Evolutionary conservation across 2,797 vertebrate genomes (phyloP).

Genomic region (Melanotaenia parkinsoni): DNA sequence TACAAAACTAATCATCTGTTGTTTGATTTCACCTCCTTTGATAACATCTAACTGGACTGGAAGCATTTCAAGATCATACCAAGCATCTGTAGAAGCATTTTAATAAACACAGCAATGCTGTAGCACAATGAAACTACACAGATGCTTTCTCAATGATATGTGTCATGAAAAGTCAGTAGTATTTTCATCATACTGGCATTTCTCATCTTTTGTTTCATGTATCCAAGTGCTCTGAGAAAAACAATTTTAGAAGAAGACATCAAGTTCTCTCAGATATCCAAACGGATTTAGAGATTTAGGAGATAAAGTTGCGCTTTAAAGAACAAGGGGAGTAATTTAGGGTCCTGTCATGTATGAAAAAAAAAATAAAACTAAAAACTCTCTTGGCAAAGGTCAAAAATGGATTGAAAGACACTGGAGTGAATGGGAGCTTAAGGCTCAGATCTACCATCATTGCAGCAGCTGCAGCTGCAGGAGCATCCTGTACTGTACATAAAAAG

Average conservation of each 20-base stretch:
- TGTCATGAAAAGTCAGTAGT: conserved; percentile 22
- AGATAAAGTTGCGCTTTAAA: conserved; percentile 17
- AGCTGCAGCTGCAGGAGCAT: conserved; percentile 25
- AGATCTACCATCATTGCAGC: conserved; percentile 51
- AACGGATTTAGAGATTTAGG: conserved; percentile 27
- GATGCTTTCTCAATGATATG: conserved; percentile 42
- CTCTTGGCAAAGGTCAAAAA: conserved; percentile 62
- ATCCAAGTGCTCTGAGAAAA: conserved; percentile 43
- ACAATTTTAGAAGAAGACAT: conserved; percentile 2
- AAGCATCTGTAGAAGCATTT: conserved; percentile 48
- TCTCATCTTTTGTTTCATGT: conserved; percentile 13
- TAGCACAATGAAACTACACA: conserved; percentile 20
- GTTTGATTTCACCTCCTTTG: conserved; percentile 33
- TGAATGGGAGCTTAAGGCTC: conserved; percentile 60
- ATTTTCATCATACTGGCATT: conserved; percentile 13
- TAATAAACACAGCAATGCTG: conserved; percentile 25
- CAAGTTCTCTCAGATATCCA: conserved; percentile 17
- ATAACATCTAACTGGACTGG: conserved; percentile 38
- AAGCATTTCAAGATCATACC: conserved; percentile 62
- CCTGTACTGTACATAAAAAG: conserved; percentile 18
- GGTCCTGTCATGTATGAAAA: conserved; percentile 28
- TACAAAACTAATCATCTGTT: conserved; percentile 26
- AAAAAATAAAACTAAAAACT: conserved; percentile 34
- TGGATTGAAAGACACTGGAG: conserved; percentile 66
- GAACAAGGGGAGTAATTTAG: conserved; percentile 25